Evolutionary conservation across 1,140 invertebrate genomes (phyloP), one percentile per base, ranked within the genome.

Genomic region (Papilio polytes): DNA sequence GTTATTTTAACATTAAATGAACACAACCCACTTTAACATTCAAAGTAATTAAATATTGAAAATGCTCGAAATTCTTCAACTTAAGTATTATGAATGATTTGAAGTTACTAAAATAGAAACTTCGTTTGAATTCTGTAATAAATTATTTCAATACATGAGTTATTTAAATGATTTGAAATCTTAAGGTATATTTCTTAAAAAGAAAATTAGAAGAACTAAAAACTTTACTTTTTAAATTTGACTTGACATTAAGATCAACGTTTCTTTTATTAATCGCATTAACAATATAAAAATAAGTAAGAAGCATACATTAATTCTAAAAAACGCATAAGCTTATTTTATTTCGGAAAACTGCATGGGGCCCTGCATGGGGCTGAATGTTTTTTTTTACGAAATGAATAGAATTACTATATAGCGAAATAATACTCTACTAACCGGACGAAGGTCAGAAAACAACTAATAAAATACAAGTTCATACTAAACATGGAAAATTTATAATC

Each of bases 71-170:
- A 18, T 70, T 31, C 63, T 31, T 36, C 36, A 18, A 70, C 26
- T 70, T 36, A 31, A 36, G 22, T 20, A 56, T 63, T 26, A 63
- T 13, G 59, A 63, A 70, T 18, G 10, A 36, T 70, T 70, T 70
- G 15, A 70, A 7, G 13, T 70, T 36, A 70, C 3, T 70, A 70
- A 70, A 70, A 70, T 70, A 31, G 63, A 36, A 70, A 70, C 26
- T 70, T 70, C 63, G 63, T 36, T 70, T 70, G 22, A 70, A 70
- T 15, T 36, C 13, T 70, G 63, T 70, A 0, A 66, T 66, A 15
- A 31, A 31, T 36, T 31, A 31, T 31, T 63, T 26, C 18, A 31
- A 31, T 70, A 70, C 20, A 36, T 70, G 4, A 70, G 13, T 70
- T 70, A 70, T 70, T 31, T 70, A 18, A 70, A 70, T 26, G 63